Conservation (phyloP, 2,113 vertebrate species). For the Aphyosemion australe region DNA sequence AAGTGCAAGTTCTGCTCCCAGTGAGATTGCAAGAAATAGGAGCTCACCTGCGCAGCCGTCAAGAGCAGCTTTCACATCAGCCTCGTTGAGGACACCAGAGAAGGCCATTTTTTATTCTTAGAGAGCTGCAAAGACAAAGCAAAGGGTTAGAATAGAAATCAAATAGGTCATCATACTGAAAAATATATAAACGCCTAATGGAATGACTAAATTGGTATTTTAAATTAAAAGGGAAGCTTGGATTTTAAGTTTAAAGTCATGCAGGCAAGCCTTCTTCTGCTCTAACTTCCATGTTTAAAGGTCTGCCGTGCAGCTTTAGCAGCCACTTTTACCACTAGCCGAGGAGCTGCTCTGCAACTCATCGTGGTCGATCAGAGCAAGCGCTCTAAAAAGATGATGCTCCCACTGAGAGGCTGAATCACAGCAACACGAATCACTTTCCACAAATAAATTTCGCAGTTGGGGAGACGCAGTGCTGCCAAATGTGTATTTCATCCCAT, state of each 20-base stretch:
- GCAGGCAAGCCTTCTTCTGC: neutral
- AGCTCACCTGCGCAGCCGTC: conserved; percentile 79
- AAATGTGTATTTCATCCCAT: conserved; percentile 24
- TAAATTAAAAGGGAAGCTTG: too few species aligned
- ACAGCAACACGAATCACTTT: conserved; percentile 6
- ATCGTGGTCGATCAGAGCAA: conserved; percentile 7
- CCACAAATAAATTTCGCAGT: conserved; percentile 5
- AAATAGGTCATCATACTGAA: too few species aligned
- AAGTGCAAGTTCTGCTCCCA: neutral
- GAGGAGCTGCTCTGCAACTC: conserved; percentile 17
- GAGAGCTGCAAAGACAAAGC: conserved; percentile 24
- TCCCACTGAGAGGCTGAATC: conserved; percentile 31
- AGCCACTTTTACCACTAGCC: neutral
- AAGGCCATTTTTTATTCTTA: conserved; percentile 78
- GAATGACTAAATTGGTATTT: too few species aligned
- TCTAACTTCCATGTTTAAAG: neutral
- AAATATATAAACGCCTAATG: neutral
- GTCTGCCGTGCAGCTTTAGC: neutral
- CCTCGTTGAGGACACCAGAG: conserved; percentile 75
- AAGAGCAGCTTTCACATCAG: conserved; percentile 79
- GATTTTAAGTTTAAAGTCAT: neutral
- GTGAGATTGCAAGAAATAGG: neutral
- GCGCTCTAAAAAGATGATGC: conserved; percentile 35
- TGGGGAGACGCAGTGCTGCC: conserved; percentile 12
- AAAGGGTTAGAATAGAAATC: conserved; percentile 5